phyloP scores from a whole-genome alignment of 2,888 invertebrate species.

The Molorchus minor region DNA sequence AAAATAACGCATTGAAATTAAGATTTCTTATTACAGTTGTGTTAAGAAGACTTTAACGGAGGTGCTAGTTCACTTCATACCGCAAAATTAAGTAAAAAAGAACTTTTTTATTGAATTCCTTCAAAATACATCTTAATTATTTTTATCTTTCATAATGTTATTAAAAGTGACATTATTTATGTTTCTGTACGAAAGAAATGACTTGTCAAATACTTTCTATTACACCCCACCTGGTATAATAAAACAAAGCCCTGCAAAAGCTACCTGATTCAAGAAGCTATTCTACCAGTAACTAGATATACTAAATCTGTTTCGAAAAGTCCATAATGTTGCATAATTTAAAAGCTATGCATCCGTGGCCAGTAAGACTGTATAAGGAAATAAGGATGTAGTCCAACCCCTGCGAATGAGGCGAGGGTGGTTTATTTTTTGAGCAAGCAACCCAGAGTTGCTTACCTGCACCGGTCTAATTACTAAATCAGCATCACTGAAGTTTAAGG shows the following conservation, averaged over 20 bases:
- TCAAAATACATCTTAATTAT: too few relatives aligned
- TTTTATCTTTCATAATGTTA: too few relatives aligned
- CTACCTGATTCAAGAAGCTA: conserved; percentile 44
- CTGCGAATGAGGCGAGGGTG: background rate
- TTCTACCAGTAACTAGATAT: conserved; percentile 30
- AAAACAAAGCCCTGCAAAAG: conserved; percentile 25
- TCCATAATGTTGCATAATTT: conserved; percentile 42
- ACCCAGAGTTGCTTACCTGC: conserved; percentile 52
- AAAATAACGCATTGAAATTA: too few relatives aligned
- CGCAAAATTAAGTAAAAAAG: too few relatives aligned
- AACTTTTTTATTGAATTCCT: too few relatives aligned
- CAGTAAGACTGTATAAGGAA: conserved; percentile 39
- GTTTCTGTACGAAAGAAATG: too few relatives aligned
- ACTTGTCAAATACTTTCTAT: too few relatives aligned
- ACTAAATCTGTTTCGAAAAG: conserved; percentile 33
- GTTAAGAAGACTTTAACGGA: too few relatives aligned
- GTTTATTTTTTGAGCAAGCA: conserved; percentile 30
- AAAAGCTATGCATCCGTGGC: conserved; percentile 37
- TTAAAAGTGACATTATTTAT: too few relatives aligned
- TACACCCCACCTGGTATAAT: background rate
- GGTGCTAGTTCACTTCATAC: too few relatives aligned
- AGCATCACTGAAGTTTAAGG: conserved; percentile 60
- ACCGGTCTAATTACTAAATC: conserved; percentile 61
- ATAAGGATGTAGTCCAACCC: background rate
- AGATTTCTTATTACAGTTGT: too few relatives aligned